Conservation (phyloP, 2,888 invertebrate species). For the Eupithecia centaureata region DNA sequence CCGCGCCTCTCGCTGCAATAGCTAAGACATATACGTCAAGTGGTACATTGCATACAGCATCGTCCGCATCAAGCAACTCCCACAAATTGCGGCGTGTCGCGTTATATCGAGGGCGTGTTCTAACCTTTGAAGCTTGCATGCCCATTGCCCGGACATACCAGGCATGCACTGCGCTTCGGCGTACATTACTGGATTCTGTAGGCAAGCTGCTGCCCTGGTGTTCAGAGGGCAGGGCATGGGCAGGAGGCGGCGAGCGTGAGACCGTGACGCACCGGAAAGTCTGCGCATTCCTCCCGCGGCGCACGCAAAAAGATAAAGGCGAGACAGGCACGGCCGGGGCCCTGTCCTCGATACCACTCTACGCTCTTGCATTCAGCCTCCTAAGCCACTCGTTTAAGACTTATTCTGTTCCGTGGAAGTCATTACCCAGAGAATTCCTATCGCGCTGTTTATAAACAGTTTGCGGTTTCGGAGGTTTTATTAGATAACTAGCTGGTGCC, state of each 20-base stretch:
- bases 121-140: slow-evolving; percentile 25
- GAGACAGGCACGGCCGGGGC: slow-evolving; percentile 1
- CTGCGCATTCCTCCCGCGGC: slow-evolving; percentile 36
- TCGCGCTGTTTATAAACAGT: not conserved
- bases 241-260: slow-evolving; percentile 37
- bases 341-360: slow-evolving; percentile 12
- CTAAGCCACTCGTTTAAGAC: no score
- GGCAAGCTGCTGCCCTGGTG: not conserved
- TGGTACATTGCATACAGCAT: slow-evolving; percentile 13
- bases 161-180: slow-evolving; percentile 43
- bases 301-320: slow-evolving; percentile 20
- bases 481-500: no score
- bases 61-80: not conserved
- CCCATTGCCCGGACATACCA: slow-evolving; percentile 53
- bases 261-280: slow-evolving; percentile 46
- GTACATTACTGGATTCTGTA: slow-evolving; percentile 30
- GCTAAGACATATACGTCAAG: not conserved
- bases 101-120: slow-evolving; percentile 14
- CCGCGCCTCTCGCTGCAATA: not conserved
- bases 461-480: slow-evolving; percentile 4
- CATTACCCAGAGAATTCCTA: not conserved
- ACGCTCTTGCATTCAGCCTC: slow-evolving; percentile 4
- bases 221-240: slow-evolving; percentile 39
- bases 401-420: not conserved
- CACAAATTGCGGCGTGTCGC: slow-evolving; percentile 18